A percentile compares a stretch with the other conserved stretches of the same genome.
Conservation (phyloP, 2,113 vertebrate species). For the Daboia siamensis region DNA sequence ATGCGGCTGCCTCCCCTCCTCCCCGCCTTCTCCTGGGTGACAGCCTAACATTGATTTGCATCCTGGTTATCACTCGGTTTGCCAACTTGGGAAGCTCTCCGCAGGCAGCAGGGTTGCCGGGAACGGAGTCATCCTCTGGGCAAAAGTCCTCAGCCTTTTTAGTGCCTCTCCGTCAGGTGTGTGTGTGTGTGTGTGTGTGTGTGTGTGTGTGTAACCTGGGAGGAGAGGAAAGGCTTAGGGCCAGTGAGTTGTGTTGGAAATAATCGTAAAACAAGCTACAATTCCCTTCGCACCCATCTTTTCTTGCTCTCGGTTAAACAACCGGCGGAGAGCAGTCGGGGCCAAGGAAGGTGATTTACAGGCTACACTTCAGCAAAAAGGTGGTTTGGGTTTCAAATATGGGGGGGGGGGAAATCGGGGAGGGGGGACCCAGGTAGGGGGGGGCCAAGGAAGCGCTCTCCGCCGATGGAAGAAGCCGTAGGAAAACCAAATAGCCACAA, state of each 20-base stretch:
- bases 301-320: not conserved
- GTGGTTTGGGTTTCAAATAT: not conserved
- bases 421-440: too few relatives aligned
- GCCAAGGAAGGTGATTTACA: not conserved
- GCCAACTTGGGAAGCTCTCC: not conserved
- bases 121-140: not conserved
- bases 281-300: not conserved
- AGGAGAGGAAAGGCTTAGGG: not conserved
- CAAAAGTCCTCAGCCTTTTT: not conserved
- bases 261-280: not conserved
- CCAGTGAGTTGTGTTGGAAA: not conserved
- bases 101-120: not conserved
- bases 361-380: not conserved
- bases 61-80: not conserved
- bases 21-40: not conserved
- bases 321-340: not conserved
- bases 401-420: not conserved
- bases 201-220: too few relatives aligned
- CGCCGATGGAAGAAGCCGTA: not conserved
- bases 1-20: not conserved
- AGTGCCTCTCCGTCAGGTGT: not conserved
- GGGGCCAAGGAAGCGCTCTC: not conserved
- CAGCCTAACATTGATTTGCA: not conserved
- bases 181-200: too few relatives aligned
- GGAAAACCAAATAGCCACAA: not conserved